These are phyloP conservation scores for Pampus argenteus DNA, from an alignment of 2,797 vertebrate species.

Conservation along the genomic window DNA sequence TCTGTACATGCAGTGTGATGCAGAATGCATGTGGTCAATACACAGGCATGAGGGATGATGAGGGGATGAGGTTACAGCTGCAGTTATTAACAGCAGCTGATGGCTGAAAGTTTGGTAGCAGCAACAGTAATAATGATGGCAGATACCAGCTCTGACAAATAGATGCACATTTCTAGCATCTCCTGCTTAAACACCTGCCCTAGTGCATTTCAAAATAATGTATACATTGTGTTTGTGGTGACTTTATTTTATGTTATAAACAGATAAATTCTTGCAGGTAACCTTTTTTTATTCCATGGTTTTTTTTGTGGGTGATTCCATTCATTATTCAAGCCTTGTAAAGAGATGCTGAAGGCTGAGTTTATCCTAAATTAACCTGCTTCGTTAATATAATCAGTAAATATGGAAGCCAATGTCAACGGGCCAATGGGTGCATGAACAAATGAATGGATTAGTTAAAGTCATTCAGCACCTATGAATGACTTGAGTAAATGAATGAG, in stretches of 20 bases:
- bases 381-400: constrained; percentile 6
- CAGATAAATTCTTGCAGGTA: too few species aligned
- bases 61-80: too few species aligned
- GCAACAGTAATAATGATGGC: too few species aligned
- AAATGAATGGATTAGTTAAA: constrained; percentile 9
- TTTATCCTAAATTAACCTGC: neutral
- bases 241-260: neutral
- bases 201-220: neutral
- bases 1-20: too few species aligned
- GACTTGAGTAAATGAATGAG: constrained; percentile 49
- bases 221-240: neutral
- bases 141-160: neutral
- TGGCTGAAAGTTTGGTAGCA: too few species aligned
- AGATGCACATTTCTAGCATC: neutral
- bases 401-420: neutral
- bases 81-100: too few species aligned
- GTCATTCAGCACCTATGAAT: constrained; percentile 29
- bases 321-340: neutral
- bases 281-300: neutral
- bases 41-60: too few species aligned
- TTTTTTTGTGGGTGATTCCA: neutral
- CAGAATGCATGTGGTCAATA: too few species aligned
- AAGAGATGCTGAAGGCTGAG: constrained; percentile 2
- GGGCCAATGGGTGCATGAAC: neutral
- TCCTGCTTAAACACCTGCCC: neutral